These are phyloP conservation scores for Syrrhaptes paradoxus DNA, from an alignment of 2,113 vertebrate genomes.

Conservation along the genomic window DNA sequence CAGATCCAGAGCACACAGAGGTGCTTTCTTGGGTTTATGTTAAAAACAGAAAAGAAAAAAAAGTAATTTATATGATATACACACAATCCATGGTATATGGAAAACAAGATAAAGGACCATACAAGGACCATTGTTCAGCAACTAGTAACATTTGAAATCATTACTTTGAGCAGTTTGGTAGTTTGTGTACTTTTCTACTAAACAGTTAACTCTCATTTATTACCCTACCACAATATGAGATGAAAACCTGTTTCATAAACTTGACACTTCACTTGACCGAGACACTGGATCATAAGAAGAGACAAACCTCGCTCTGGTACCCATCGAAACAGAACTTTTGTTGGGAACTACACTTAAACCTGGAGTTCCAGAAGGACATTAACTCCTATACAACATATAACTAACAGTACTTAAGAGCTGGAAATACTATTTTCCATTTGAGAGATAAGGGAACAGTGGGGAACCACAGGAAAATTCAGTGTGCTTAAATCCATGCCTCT, in stretches of 20 bases:
- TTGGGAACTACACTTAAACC: background rate
- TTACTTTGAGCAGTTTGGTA: background rate
- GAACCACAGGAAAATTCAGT: background rate
- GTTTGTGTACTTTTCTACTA: background rate
- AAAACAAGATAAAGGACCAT: background rate
- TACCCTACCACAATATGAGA: background rate
- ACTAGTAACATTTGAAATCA: background rate
- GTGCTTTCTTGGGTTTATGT: constrained; percentile 23
- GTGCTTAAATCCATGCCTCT: background rate
- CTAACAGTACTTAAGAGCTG: background rate
- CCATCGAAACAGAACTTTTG: background rate
- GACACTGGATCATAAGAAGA: background rate
- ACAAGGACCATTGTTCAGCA: background rate
- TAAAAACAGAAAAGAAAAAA: background rate
- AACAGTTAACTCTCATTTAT: background rate
- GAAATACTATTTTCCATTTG: background rate
- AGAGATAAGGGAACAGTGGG: background rate
- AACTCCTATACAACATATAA: background rate
- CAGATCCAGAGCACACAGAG: constrained; percentile 74
- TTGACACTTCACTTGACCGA: background rate
- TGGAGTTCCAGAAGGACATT: background rate
- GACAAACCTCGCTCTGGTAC: background rate
- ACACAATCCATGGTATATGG: background rate
- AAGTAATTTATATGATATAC: background rate
- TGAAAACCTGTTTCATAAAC: background rate